These are phyloP conservation scores for Temnothorax unifasciatus DNA, from an alignment of 2,888 invertebrate genomes.

Conservation along the genomic window DNA sequence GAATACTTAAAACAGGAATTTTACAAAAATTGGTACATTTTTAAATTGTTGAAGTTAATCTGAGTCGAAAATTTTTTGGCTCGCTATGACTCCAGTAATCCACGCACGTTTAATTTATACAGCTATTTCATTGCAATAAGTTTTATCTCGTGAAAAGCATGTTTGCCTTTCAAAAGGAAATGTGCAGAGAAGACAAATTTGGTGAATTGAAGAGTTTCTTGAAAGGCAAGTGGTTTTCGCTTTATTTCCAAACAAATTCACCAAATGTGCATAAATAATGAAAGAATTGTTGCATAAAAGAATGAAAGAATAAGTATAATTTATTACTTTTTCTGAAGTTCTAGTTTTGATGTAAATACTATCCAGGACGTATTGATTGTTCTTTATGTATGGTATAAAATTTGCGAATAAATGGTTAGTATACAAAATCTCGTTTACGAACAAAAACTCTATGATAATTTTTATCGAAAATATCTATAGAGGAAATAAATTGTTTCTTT, in stretches of 20 bases:
- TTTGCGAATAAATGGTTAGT: not conserved
- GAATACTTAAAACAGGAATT: not conserved
- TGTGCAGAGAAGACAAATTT: conserved; percentile 6
- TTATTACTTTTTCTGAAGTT: not conserved
- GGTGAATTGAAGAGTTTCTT: not conserved
- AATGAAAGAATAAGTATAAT: not conserved
- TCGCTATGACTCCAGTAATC: not conserved
- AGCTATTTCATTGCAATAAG: conserved; percentile 8
- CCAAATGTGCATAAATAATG: not conserved
- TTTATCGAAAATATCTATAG: conserved; percentile 24
- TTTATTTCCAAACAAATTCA: not conserved
- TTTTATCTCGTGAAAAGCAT: not conserved
- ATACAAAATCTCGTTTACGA: not conserved
- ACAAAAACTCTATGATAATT: conserved; percentile 7
- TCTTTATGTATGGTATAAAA: not conserved
- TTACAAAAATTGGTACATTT: conserved; percentile 2
- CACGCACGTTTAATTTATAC: conserved; percentile 3
- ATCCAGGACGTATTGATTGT: not conserved
- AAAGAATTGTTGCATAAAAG: not conserved
- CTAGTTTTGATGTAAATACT: not conserved
- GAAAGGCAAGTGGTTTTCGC: not conserved
- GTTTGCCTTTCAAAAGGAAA: conserved; percentile 14
- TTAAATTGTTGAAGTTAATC: conserved; percentile 12
- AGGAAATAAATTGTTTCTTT: conserved; percentile 24
- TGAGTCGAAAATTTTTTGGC: not conserved